Conservation (phyloP, 1,140 invertebrate species). For the Drosophila ogumai region DNA sequence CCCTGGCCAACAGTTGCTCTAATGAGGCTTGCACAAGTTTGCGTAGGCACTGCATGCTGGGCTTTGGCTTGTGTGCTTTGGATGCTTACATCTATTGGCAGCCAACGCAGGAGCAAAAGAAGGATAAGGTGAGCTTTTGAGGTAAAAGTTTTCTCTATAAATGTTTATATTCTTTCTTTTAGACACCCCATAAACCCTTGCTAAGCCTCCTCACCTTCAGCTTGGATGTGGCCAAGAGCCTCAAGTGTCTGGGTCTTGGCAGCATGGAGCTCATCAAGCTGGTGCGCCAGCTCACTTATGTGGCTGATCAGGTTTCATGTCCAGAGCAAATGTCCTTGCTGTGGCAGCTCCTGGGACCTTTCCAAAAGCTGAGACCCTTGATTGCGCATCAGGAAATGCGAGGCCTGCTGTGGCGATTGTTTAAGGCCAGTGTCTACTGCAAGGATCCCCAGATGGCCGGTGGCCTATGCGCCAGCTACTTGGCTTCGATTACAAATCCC, state of each 20-base stretch:
- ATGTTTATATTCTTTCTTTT: background rate
- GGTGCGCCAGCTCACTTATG: constrained; percentile 25
- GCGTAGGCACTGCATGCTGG: constrained; percentile 49
- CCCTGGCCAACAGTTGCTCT: constrained; percentile 24
- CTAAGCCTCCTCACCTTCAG: constrained; percentile 15
- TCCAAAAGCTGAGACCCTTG: constrained; percentile 42
- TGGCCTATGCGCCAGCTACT: constrained; percentile 34
- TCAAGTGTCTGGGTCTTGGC: constrained; percentile 44
- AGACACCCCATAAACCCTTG: constrained; percentile 29
- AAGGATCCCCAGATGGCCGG: constrained; percentile 15
- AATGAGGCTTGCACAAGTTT: constrained; percentile 38
- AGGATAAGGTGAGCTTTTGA: constrained; percentile 28
- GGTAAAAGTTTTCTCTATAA: background rate
- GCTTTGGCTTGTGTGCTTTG: constrained; percentile 34
- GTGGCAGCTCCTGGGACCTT: constrained; percentile 22
- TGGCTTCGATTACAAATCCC: constrained; percentile 31
- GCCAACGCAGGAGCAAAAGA: background rate
- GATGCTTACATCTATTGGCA: constrained; percentile 57
- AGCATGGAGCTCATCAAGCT: constrained; percentile 43
- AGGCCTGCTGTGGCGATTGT: constrained; percentile 40
- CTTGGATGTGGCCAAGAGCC: constrained; percentile 38
- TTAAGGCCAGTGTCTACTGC: constrained; percentile 48
- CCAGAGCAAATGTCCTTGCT: constrained; percentile 34
- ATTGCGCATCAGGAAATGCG: constrained; percentile 23
- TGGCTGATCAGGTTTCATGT: constrained; percentile 29